phyloP scores from a whole-genome alignment of 1,140 invertebrate species.

The Temnothorax nylanderi region DNA sequence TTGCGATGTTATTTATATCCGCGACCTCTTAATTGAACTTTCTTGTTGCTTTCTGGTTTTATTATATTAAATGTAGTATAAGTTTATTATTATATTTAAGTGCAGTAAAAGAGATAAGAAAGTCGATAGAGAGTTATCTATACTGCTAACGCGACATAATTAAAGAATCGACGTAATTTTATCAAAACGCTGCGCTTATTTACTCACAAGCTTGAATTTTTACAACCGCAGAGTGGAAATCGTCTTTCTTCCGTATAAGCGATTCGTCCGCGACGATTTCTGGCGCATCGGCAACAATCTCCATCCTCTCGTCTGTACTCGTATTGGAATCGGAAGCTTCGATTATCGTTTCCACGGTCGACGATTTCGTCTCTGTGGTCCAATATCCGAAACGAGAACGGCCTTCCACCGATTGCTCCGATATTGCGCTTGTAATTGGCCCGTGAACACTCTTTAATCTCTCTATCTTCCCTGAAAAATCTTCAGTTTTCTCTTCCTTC shows the following conservation, averaged over 20 bases:
- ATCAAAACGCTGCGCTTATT: slow-evolving; percentile 7
- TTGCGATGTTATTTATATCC: slow-evolving; percentile 4
- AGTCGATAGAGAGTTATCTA: neutral
- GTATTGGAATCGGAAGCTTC: neutral
- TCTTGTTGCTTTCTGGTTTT: neutral
- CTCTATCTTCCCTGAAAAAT: neutral
- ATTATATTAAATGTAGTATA: neutral
- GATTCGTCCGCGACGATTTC: slow-evolving; percentile 55
- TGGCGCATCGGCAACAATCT: slow-evolving; percentile 36
- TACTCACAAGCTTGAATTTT: slow-evolving; percentile 80
- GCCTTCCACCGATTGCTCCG: slow-evolving; percentile 24
- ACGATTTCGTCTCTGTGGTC: slow-evolving; percentile 19
- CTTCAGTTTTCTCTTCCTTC: neutral
- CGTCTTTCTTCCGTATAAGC: slow-evolving; percentile 47
- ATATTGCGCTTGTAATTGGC: slow-evolving; percentile 35
- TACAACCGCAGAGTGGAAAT: slow-evolving; percentile 71
- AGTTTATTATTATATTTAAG: neutral
- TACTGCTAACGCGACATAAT: neutral
- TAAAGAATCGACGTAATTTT: slow-evolving; percentile 3
- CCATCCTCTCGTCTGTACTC: slow-evolving; percentile 48
- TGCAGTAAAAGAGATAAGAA: slow-evolving; percentile 20
- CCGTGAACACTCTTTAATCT: neutral
- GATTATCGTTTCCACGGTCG: slow-evolving; percentile 42
- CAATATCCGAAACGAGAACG: slow-evolving; percentile 8
- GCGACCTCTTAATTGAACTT: neutral